phyloP scores from a whole-genome alignment of 2,797 vertebrate genomes.

The Merluccius polli region DNA sequence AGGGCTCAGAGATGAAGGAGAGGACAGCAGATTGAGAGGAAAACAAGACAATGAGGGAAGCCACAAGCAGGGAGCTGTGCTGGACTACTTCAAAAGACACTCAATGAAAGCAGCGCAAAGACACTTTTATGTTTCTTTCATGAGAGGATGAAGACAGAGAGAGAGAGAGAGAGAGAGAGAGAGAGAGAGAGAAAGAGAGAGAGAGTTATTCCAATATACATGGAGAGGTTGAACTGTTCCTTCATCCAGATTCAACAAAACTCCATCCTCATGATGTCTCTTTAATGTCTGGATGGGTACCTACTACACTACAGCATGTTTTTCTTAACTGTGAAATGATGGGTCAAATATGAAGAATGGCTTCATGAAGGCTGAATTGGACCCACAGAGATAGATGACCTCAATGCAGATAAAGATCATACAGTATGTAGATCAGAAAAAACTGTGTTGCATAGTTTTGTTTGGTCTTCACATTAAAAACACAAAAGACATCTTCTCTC shows the following conservation, averaged over 20 bases:
- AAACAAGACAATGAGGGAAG: constrained; percentile 31
- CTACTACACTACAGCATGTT: neutral
- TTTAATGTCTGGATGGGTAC: neutral
- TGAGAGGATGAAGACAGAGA: constrained; percentile 52
- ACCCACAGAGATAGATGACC: neutral
- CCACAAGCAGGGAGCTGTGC: constrained; percentile 36
- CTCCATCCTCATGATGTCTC: constrained; percentile 37
- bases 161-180: neutral
- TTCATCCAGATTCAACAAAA: constrained; percentile 61
- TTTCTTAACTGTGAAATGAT: neutral
- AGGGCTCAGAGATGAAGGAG: constrained; percentile 67
- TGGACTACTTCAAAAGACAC: constrained; percentile 54
- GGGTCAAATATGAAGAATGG: neutral
- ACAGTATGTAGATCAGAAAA: neutral
- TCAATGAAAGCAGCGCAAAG: constrained; percentile 45
- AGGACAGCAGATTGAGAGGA: constrained; percentile 35
- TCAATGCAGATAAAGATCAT: neutral
- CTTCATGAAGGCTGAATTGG: neutral
- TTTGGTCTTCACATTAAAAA: neutral
- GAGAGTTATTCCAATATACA: constrained; percentile 49
- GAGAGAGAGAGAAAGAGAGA: no score
- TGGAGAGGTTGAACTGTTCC: constrained; percentile 44
- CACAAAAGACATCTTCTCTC: neutral
- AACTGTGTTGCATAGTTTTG: no score
- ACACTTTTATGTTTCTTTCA: constrained; percentile 64